A percentile compares a stretch with the other conserved stretches of the same genome.
phyloP scores from a whole-genome alignment of 2,888 invertebrate species.

The Dascillus cervinus region DNA sequence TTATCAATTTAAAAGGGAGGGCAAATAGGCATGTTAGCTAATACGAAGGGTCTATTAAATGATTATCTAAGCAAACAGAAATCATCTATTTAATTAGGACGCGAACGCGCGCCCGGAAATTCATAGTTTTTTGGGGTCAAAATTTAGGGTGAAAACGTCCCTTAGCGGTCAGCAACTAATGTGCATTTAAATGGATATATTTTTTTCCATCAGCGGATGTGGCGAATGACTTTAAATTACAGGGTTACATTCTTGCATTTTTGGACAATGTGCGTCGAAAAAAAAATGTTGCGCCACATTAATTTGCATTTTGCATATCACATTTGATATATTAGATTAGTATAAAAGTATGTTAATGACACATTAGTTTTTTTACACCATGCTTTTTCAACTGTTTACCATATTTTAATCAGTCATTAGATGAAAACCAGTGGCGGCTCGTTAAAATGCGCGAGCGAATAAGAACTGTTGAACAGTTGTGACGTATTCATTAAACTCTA shows the following conservation, averaged over 20 bases:
- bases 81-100: conserved; percentile 46
- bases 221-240: conserved; percentile 18
- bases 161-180: conserved; percentile 25
- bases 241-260: conserved; percentile 18
- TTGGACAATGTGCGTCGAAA: conserved; percentile 1
- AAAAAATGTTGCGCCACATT: no score
- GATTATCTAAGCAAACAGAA: conserved; percentile 47
- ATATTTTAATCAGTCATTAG: no score
- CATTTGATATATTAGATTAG: no score
- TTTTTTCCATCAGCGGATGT: conserved; percentile 24
- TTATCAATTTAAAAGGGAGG: conserved; percentile 32
- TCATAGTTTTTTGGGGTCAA: conserved; percentile 35
- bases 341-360: no score
- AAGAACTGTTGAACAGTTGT: no score
- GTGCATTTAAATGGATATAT: conserved; percentile 25
- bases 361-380: no score
- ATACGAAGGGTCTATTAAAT: conserved; percentile 42
- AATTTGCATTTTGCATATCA: no score
- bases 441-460: no score
- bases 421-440: no score
- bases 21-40: conserved; percentile 40
- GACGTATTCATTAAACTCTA: no score
- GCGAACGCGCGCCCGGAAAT: conserved; percentile 39
- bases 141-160: conserved; percentile 24
- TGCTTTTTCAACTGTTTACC: no score